Evolutionary conservation across 1,140 invertebrate genomes (phyloP), one percentile per base, ranked within the genome.

Genomic region (Lepidurus packardi): DNA sequence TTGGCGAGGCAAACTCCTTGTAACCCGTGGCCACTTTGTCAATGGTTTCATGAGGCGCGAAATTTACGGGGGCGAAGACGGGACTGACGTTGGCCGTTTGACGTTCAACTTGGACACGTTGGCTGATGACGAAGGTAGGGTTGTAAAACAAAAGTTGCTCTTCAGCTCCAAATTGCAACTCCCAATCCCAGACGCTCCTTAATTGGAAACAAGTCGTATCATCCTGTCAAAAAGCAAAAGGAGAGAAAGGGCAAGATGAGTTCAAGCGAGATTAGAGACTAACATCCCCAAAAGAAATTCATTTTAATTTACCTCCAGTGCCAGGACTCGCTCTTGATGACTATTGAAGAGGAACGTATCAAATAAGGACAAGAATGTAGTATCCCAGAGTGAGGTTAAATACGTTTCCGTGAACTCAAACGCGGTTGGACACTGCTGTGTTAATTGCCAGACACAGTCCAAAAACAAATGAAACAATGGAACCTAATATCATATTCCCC

Each of bases 391-490:
- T 0, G 93, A 92, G 7, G 93, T 95, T 73, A 98, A 88, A 85
- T 96, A 97, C 0, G 92, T 94, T 86, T 97, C 94, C 7, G 93
- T 93, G 86, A 96, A 96, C 86, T 97, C 93, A 85, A 98, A 97
- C 77, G 91, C 88, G 1, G 90, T 87, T 10, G 94, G 94, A 85
- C 92, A 95, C 86, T 98, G 95, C 82, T 92, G 90, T 78, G 91
- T 85, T 44, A 98, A 85, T 86, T 98, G 96, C 93, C 94, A 97
- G 74, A 94, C 91, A 85, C 94, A 96, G 84, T 98, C 96, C 80
- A 98, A 87, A 85, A 94, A 98, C 73, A 98, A 83, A 34, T 97
- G 88, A 84, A 97, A 95, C 73, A 97, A 86, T 0, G 95, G 95
- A 80, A 92, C 91, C 87, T 92, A 84, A 78, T 85, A 85, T 4